phyloP scores from a whole-genome alignment of 2,797 vertebrate genomes.

The Anniella stebbinsi region DNA sequence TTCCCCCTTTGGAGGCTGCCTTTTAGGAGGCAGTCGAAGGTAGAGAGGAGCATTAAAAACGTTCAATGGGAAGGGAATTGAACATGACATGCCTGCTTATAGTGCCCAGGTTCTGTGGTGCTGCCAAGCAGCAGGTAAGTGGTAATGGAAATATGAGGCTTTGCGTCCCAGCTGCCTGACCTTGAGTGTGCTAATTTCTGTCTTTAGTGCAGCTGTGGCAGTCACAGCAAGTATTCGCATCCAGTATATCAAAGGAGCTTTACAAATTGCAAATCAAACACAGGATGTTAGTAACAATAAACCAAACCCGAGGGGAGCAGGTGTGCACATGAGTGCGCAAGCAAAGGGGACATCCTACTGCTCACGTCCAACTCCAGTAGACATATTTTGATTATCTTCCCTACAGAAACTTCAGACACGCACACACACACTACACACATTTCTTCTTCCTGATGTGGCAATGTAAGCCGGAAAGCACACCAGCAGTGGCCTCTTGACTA shows the following conservation, averaged over 20 bases:
- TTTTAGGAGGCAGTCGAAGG: slow-evolving; percentile 65
- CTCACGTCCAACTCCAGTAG: slow-evolving; percentile 27
- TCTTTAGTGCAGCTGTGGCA: slow-evolving; percentile 52
- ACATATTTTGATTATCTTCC: not conserved
- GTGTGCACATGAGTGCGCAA: not conserved
- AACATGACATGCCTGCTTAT: slow-evolving; percentile 57
- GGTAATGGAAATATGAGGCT: not conserved
- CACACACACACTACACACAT: not conserved
- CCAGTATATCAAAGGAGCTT: slow-evolving; percentile 58
- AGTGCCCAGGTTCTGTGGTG: slow-evolving; percentile 34
- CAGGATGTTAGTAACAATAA: slow-evolving; percentile 49
- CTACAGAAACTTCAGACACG: slow-evolving; percentile 6
- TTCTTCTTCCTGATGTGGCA: slow-evolving; percentile 15
- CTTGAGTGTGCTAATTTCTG: slow-evolving; percentile 49
- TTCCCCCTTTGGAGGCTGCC: slow-evolving; percentile 66
- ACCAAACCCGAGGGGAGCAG: slow-evolving; percentile 40
- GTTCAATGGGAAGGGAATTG: slow-evolving; percentile 65
- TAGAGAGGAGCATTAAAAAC: slow-evolving; percentile 68
- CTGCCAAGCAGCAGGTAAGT: slow-evolving; percentile 28
- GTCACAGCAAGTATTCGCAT: slow-evolving; percentile 55
- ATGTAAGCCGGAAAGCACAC: not conserved
- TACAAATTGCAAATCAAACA: slow-evolving; percentile 54
- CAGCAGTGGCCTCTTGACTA: not conserved
- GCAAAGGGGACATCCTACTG: slow-evolving; percentile 34
- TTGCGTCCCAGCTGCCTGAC: slow-evolving; percentile 32